Evolutionary conservation across 2,113 vertebrate genomes (phyloP).

Genomic region (Herpetotheres cachinnans): DNA sequence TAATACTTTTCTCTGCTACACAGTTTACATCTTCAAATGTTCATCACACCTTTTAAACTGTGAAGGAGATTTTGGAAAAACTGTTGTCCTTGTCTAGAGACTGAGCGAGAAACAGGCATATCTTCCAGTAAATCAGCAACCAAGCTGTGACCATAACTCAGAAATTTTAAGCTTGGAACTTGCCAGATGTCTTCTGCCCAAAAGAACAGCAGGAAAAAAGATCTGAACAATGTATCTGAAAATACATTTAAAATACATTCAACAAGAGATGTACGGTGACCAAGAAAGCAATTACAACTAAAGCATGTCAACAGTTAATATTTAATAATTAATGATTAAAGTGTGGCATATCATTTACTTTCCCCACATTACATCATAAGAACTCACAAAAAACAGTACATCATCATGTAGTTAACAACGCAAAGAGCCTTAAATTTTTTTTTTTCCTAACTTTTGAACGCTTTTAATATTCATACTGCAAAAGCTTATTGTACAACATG

Average conservation of each 20-base stretch:
- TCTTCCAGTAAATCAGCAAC: background rate
- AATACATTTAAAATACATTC: background rate
- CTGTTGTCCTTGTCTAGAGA: background rate
- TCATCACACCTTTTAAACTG: background rate
- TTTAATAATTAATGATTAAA: background rate
- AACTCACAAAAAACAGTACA: background rate
- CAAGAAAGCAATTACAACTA: background rate
- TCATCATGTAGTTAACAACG: background rate
- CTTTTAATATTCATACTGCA: background rate
- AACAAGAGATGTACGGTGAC: background rate
- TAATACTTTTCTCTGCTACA: background rate
- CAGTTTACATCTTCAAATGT: constrained; percentile 8
- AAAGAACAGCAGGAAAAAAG: background rate
- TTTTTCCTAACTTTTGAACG: background rate
- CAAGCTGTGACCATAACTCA: background rate
- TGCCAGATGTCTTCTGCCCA: background rate
- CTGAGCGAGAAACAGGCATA: background rate
- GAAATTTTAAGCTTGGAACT: background rate
- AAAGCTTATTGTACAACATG: background rate
- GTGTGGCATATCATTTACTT: background rate
- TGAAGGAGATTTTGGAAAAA: background rate
- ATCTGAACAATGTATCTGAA: background rate
- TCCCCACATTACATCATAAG: background rate
- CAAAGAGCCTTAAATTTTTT: background rate
- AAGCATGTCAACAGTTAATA: background rate